Base-by-base conservation (phyloP, 2,888 invertebrate species). In the Nephrotoma guestfalica region DNA sequence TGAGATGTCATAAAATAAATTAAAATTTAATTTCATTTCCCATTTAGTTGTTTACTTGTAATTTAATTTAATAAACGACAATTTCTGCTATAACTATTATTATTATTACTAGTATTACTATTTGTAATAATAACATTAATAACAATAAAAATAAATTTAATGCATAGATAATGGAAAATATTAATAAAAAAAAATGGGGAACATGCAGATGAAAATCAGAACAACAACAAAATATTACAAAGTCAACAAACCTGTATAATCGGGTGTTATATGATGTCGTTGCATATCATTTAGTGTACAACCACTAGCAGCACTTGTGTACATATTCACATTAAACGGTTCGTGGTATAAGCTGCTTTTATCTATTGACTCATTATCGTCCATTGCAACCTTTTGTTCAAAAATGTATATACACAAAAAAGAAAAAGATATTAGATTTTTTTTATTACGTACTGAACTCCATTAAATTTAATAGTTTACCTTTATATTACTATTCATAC, bases 201-300 rank as follows among this genome's bases (percentile, higher is more conserved):
- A 71, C 9, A 71, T 71, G 71, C 71, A 71, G 71, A 71, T 71
- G 71, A 71, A 71, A 71, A 71, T 71, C 30, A 30, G 30, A 57
- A 57, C 51, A 57, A 57, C n/a, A 57, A 43, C n/a, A 71, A 71
- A 30, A 30, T 30, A 30, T 3, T 30, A 30, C 30, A 30, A 84
- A 84, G 84, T 84, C n/a, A 84, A 84, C 84, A 84, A 41, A 93
- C 93, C 93, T 90, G 93, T 93, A 89, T 93, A 93, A 90, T 93
- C 93, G 87, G 93, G 93, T 88, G 93, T 93, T 89, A 91, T 91
- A 89, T 92, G 92, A 89, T 92, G 92, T 86, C 92, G 91, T 88
- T 92, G 92, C 88, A 92, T 90, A 89, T 91, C 91, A 89, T 91
- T 91, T 89, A 91, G 90, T 86, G 91, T 91, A 88, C 92, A 91